Percentiles rank a stretch among this genome's conserved stretches.
Conservation (phyloP, 2,113 vertebrate genomes). For the Platanista minor region DNA sequence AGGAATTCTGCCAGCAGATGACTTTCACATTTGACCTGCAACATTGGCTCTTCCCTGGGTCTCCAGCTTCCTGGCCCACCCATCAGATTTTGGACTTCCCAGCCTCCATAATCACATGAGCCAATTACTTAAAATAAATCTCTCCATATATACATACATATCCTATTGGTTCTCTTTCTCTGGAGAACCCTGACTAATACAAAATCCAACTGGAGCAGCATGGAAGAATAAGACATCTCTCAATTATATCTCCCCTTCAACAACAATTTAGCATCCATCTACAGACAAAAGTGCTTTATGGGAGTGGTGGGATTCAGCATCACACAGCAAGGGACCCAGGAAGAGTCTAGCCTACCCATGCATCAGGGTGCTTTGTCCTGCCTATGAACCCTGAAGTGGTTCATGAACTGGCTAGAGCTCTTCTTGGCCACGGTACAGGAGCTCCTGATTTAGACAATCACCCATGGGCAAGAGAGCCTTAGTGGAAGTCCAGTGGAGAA, state of each 20-base stretch:
- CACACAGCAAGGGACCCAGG: neutral
- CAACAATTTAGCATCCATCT: neutral
- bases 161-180: neutral
- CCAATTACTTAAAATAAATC: neutral
- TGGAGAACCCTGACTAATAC: neutral
- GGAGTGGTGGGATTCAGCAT: neutral
- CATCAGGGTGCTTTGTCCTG: neutral
- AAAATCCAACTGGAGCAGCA: neutral
- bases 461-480: neutral
- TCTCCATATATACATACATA: no score
- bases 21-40: neutral
- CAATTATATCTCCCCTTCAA: neutral
- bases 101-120: neutral
- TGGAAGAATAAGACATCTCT: neutral
- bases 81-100: neutral
- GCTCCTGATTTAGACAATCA: neutral
- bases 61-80: neutral
- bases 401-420: neutral
- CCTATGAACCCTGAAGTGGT: neutral
- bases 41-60: neutral
- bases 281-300: neutral
- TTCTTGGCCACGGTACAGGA: neutral
- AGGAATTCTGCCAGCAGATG: neutral
- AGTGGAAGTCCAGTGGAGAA: neutral
- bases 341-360: neutral